These are phyloP conservation scores for Disparrhopalites patrizii DNA, from an alignment of 2,888 invertebrate genomes.

Conservation along the genomic window DNA sequence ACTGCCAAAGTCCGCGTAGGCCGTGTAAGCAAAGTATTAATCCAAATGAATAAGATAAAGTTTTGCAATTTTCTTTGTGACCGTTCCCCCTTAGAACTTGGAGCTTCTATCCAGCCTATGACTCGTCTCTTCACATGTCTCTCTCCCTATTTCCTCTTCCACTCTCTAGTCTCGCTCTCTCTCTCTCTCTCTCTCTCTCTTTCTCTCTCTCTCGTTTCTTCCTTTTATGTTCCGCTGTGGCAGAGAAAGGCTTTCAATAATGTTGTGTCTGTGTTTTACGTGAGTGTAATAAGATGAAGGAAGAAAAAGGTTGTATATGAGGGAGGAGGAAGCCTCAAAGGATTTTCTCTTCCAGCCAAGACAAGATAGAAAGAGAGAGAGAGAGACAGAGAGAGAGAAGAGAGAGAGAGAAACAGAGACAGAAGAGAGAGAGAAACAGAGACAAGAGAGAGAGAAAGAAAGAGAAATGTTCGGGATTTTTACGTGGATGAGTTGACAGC, in stretches of 20 bases:
- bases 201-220: background rate
- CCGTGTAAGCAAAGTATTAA: background rate
- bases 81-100: too few species aligned
- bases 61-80: constrained; percentile 14
- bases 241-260: too few species aligned
- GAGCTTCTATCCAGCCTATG: too few species aligned
- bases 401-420: background rate
- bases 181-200: background rate
- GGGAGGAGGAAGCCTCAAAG: too few species aligned
- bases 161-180: background rate
- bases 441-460: background rate
- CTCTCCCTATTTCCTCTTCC: background rate
- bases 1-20: background rate
- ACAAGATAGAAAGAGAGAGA: too few species aligned
- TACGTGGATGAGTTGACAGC: constrained; percentile 4
- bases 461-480: background rate
- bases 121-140: background rate
- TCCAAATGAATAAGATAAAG: constrained; percentile 11
- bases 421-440: background rate
- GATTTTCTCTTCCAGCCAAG: too few species aligned
- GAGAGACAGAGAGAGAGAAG: background rate
- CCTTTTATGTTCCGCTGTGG: background rate
- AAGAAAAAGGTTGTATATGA: too few species aligned
- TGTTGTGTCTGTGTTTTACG: too few species aligned
- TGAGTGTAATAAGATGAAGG: too few species aligned